A percentile compares a stretch with the other conserved stretches of the same genome.
Conservation (phyloP, 2,113 vertebrate genomes). For the Xyliphius kryptos region DNA sequence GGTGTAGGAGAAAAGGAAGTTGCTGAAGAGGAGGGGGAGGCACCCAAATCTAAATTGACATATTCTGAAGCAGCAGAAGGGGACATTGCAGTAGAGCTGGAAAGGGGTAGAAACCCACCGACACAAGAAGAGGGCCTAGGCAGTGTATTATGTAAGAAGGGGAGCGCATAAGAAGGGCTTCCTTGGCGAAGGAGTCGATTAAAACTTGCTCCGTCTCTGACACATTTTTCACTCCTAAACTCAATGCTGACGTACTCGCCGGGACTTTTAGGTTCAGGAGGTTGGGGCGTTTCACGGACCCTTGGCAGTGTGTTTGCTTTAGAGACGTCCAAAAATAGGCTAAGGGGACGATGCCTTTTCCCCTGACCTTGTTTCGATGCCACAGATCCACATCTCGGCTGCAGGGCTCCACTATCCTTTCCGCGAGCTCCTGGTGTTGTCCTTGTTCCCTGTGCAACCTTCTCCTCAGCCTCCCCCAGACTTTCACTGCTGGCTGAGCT, state of each 20-base stretch:
- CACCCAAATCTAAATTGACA: slow-evolving; percentile 68
- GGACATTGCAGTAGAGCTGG: slow-evolving; percentile 49
- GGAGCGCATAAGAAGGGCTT: slow-evolving; percentile 49
- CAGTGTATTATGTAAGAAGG: slow-evolving; percentile 44
- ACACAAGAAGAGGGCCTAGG: slow-evolving; percentile 59
- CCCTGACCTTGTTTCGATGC: slow-evolving; percentile 50
- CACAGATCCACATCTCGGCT: slow-evolving; percentile 52
- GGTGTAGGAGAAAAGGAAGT: slow-evolving; percentile 59
- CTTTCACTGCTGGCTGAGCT: slow-evolving; percentile 74
- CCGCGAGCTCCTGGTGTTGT: slow-evolving; percentile 36
- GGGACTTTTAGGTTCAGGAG: slow-evolving; percentile 62
- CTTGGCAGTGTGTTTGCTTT: slow-evolving; percentile 69
- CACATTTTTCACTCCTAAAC: slow-evolving; percentile 50
- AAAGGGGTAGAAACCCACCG: slow-evolving; percentile 56
- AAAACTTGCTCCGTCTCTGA: slow-evolving; percentile 36
- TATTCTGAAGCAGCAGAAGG: slow-evolving; percentile 61
- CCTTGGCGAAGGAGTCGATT: too few species aligned
- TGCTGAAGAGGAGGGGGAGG: slow-evolving; percentile 63
- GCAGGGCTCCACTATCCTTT: slow-evolving; percentile 35
- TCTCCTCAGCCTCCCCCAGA: slow-evolving; percentile 65
- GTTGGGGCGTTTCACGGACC: slow-evolving; percentile 58
- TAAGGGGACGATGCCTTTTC: slow-evolving; percentile 57
- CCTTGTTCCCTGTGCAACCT: slow-evolving; percentile 38
- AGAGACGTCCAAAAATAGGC: slow-evolving; percentile 65
- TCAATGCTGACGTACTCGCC: slow-evolving; percentile 72